These are phyloP conservation scores for Hypselothyrea guttata DNA, from an alignment of 2,888 invertebrate species.

Conservation along the genomic window DNA sequence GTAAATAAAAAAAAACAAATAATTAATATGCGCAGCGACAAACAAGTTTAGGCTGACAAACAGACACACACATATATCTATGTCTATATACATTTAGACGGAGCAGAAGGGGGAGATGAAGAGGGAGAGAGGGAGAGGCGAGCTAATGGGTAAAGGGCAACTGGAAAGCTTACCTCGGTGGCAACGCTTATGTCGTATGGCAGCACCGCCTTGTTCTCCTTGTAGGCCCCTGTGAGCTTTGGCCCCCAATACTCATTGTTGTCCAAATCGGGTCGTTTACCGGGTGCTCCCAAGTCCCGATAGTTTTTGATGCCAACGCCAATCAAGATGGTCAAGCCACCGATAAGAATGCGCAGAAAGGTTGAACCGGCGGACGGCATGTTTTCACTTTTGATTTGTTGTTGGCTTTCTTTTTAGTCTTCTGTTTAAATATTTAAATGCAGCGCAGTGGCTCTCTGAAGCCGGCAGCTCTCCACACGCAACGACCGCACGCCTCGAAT, in stretches of 20 bases:
- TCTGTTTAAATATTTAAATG: not conserved
- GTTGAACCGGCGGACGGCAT: slow-evolving; percentile 55
- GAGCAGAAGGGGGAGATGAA: too few species aligned
- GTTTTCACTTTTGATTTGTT: slow-evolving; percentile 3
- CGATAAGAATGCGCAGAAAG: slow-evolving; percentile 62
- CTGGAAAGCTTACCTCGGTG: slow-evolving; percentile 60
- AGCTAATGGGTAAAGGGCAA: not conserved
- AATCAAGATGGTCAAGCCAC: slow-evolving; percentile 55
- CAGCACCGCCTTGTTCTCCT: slow-evolving; percentile 75
- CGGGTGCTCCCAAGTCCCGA: slow-evolving; percentile 64
- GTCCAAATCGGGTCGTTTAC: slow-evolving; percentile 77
- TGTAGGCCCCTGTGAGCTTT: slow-evolving; percentile 62
- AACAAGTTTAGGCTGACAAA: slow-evolving; percentile 26
- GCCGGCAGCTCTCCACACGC: not conserved
- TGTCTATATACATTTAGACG: not conserved
- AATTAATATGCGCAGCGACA: slow-evolving; percentile 14
- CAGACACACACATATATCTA: not conserved
- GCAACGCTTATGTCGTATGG: slow-evolving; percentile 72
- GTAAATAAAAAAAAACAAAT: not conserved
- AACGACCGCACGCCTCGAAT: slow-evolving; percentile 15
- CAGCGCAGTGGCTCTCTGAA: not conserved
- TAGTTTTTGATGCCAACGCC: slow-evolving; percentile 79
- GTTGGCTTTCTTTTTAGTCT: too few species aligned
- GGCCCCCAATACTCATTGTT: slow-evolving; percentile 81
- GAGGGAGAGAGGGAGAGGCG: too few species aligned